phyloP scores from a whole-genome alignment of 2,797 vertebrate genomes.

The Schizopygopsis malacanthus region DNA sequence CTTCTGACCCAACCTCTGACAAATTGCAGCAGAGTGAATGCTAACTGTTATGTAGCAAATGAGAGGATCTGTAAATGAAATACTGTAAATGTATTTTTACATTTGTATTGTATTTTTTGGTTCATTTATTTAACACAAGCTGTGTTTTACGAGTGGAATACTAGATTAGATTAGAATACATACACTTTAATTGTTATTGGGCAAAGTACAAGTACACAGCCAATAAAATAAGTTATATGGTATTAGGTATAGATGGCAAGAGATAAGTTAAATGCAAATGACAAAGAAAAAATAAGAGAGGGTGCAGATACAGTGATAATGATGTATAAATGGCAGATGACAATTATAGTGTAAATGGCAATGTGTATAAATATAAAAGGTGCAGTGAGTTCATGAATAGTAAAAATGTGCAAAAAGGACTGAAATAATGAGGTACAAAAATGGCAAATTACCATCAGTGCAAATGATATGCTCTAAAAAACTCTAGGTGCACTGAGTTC shows the following conservation, averaged over 20 bases:
- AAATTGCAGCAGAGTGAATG: neutral
- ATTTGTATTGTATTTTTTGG: neutral
- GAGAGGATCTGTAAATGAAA: neutral
- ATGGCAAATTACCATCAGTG: neutral
- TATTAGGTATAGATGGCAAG: neutral
- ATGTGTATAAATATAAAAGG: neutral
- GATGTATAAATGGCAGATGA: neutral
- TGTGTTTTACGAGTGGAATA: neutral
- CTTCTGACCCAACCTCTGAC: neutral
- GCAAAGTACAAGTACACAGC: slow-evolving; percentile 20
- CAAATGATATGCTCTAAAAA: neutral
- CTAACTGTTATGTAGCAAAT: neutral
- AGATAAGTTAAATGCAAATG: neutral
- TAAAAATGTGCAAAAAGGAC: neutral
- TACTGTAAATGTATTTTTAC: neutral
- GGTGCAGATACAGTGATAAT: neutral
- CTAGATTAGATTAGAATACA: neutral
- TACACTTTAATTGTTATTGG: neutral
- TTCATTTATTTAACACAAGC: neutral
- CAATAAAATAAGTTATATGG: slow-evolving; percentile 14
- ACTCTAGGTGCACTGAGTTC: neutral
- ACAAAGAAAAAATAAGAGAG: neutral
- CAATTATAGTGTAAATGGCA: neutral
- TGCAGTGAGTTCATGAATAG: neutral
- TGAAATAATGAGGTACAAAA: slow-evolving; percentile 15